phyloP scores from a whole-genome alignment of 2,797 vertebrate species.

The Sandelia bainsii region DNA sequence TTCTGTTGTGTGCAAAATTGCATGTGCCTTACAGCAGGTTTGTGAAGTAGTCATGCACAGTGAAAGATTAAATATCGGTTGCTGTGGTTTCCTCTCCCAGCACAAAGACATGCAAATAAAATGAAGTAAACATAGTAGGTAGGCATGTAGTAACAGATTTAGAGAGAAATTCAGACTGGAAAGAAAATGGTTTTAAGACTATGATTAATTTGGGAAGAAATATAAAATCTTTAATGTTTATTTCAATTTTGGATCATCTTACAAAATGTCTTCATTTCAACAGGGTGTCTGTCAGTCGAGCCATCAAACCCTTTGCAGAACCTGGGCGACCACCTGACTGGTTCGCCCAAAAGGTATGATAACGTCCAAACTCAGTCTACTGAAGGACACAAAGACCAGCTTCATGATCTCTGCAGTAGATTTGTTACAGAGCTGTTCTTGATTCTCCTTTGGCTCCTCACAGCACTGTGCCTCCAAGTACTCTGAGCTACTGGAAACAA shows the following conservation, averaged over 20 bases:
- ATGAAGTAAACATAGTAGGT: background rate
- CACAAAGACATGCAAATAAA: background rate
- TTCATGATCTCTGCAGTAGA: background rate
- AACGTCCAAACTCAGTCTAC: background rate
- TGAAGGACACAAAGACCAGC: background rate
- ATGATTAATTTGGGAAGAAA: slow-evolving; percentile 1
- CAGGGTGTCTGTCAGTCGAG: slow-evolving; percentile 98
- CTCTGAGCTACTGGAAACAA: slow-evolving; percentile 95
- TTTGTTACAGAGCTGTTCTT: slow-evolving; percentile 25
- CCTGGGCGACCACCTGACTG: slow-evolving; percentile 95
- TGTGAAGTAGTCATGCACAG: background rate
- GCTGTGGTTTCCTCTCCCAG: slow-evolving; percentile 4
- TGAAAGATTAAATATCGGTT: background rate
- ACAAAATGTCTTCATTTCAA: slow-evolving; percentile 32
- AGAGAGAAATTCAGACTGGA: background rate
- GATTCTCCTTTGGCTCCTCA: slow-evolving; percentile 28
- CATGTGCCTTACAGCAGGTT: background rate
- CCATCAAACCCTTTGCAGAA: slow-evolving; percentile 97
- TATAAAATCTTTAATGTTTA: background rate
- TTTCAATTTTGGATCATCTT: background rate
- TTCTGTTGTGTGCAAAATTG: background rate
- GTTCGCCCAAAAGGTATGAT: slow-evolving; percentile 95
- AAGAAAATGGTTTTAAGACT: background rate
- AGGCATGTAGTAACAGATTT: background rate
- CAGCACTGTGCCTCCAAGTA: slow-evolving; percentile 98